Conservation (phyloP, 2,113 vertebrate genomes). For the Cyprinodon variegatus region DNA sequence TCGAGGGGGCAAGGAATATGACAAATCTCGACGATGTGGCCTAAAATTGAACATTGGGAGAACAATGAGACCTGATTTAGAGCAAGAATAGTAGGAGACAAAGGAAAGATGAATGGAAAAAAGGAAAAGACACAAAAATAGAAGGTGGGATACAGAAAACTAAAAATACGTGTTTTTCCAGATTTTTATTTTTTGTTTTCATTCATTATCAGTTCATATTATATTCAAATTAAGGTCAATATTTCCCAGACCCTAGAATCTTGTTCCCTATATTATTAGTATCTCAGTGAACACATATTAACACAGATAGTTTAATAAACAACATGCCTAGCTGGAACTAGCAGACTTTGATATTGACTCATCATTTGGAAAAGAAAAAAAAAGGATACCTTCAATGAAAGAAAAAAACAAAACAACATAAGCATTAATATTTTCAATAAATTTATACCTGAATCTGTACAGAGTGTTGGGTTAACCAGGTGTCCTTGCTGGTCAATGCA, state of each 20-base stretch:
- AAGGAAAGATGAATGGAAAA: neutral
- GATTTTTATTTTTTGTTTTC: no score
- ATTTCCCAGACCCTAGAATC: no score
- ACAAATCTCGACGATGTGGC: slow-evolving; percentile 89
- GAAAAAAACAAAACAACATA: neutral
- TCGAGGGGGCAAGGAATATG: slow-evolving; percentile 92
- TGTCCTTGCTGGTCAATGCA: slow-evolving; percentile 84
- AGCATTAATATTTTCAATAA: neutral
- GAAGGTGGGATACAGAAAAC: neutral
- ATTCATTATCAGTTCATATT: no score
- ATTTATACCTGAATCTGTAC: slow-evolving; percentile 86
- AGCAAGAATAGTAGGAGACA: slow-evolving; percentile 1
- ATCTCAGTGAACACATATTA: no score
- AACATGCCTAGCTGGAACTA: neutral
- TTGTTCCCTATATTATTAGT: no score
- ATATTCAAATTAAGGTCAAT: no score
- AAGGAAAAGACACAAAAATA: neutral
- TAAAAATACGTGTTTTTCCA: no score
- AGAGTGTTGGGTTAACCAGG: slow-evolving; percentile 82
- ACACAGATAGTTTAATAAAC: no score
- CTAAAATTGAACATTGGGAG: slow-evolving; percentile 76
- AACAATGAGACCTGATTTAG: slow-evolving; percentile 27
- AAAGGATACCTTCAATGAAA: no score
- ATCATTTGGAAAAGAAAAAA: neutral
- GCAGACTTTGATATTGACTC: neutral